phyloP scores from a whole-genome alignment of 2,113 vertebrate genomes.

The Agapornis roseicollis region DNA sequence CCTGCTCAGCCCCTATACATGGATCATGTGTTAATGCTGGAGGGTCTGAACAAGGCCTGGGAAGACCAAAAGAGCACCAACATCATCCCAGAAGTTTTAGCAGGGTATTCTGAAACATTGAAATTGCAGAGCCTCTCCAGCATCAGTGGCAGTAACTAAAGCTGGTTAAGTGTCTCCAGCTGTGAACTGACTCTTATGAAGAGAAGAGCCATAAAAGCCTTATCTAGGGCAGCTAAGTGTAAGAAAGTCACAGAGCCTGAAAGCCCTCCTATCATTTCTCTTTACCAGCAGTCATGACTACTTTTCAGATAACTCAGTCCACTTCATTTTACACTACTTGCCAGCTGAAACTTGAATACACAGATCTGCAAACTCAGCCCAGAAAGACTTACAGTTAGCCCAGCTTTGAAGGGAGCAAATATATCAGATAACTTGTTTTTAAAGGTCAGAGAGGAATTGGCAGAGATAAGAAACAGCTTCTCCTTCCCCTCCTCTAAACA shows the following conservation, averaged over 20 bases:
- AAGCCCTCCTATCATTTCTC: not conserved
- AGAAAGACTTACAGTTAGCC: not conserved
- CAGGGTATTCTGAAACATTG: not conserved
- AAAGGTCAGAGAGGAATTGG: not conserved
- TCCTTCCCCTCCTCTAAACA: not conserved
- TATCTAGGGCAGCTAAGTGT: not conserved
- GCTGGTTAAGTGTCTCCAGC: slow-evolving; percentile 12
- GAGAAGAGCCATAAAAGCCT: not conserved
- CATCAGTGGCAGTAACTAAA: not conserved
- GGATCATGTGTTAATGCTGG: rapidly evolving
- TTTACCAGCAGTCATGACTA: not conserved
- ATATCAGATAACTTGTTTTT: not conserved
- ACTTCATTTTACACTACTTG: not conserved
- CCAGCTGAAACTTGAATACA: not conserved
- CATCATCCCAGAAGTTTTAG: not conserved
- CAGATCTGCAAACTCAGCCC: not conserved
- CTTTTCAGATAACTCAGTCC: not conserved
- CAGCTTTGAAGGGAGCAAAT: not conserved
- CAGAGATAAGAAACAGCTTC: not conserved
- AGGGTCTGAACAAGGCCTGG: not conserved
- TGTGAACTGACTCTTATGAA: not conserved
- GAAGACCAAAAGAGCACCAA: not conserved
- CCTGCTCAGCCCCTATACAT: not conserved
- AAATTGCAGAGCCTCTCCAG: not conserved
- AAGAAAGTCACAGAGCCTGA: not conserved